Base-by-base conservation (phyloP, 1,140 invertebrate genomes). In the Cydia strobilella region DNA sequence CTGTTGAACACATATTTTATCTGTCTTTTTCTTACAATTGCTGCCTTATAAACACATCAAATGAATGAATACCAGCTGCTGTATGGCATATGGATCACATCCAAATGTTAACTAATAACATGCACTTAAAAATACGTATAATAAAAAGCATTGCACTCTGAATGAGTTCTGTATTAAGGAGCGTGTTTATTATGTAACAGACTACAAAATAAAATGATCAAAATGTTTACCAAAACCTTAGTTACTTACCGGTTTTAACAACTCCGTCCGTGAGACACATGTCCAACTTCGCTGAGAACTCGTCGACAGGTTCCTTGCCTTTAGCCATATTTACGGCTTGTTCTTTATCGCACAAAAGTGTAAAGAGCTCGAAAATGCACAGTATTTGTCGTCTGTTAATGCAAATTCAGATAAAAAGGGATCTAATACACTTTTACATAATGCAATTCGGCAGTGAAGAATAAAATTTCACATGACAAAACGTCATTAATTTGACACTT, bases 181-280 rank as follows among this genome's bases (percentile, higher is more conserved):
- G 20, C 20, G 6, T 12, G 54, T 59, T 20, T 76, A 81, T 76
- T 63, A 74, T 74, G 39, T 42, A 69, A 69, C n/a, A 35, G 4
- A 1, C 31, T 69, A n/a, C n/a, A 35, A 31, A 9, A 3, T 18
- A 18, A 18, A 69, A 18, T n/a, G 27, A 9, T 18, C 5, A 10
- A 4, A 69, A 31, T 35, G 25, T 69, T 35, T 18, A 69, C 15
- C 13, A 51, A 18, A 51, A 51, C 0, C n/a, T 51, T n/a, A 39
- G 27, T 42, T 74, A 74, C 86, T 93, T 90, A 95, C 95, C 93
- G 80, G 94, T 94, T 94, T 95, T 95, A 62, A 95, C 86, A 75
- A 95, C 82, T 39, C 92, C 93, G 86, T 95, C 95, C 42, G 94
- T 94, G 66, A 95, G 80, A 87, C 95, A 95, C 83, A 94, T 92